A percentile compares a stretch with the other conserved stretches of the same genome.
Evolutionary conservation across 1,140 invertebrate species (phyloP).

Genomic region (Centruroides vittatus): DNA sequence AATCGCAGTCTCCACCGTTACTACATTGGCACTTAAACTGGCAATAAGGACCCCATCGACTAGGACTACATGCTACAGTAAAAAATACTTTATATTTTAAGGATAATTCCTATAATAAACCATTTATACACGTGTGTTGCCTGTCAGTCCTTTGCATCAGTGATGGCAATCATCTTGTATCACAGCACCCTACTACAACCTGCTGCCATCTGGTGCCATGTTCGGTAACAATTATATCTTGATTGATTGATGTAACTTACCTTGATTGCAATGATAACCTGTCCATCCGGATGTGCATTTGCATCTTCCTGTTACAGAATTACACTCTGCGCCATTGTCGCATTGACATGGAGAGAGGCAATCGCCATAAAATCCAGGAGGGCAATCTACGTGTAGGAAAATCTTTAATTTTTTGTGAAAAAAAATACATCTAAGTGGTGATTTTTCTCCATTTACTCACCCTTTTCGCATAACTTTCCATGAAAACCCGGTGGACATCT

Average conservation of each 20-base stretch:
- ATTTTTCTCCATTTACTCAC: neutral
- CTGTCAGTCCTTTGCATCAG: no score
- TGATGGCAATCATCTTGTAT: no score
- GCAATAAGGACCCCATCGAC: constrained; percentile 42
- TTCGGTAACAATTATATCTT: no score
- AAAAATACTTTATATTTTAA: neutral
- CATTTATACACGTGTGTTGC: neutral
- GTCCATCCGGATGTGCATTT: constrained; percentile 71
- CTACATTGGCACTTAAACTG: constrained; percentile 50
- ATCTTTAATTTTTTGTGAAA: no score
- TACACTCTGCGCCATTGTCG: constrained; percentile 67
- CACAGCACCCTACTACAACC: no score
- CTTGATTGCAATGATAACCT: constrained; percentile 48
- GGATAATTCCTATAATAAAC: neutral
- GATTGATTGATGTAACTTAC: constrained; percentile 16
- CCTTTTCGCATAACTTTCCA: constrained; percentile 13
- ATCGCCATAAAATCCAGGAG: constrained; percentile 57
- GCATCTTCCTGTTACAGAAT: constrained; percentile 59
- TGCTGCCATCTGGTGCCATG: no score
- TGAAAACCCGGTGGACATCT: constrained; percentile 7
- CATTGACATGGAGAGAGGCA: constrained; percentile 68
- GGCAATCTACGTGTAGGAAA: constrained; percentile 38
- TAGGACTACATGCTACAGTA: constrained; percentile 6
- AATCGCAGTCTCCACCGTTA: constrained; percentile 58
- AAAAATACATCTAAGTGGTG: no score